A percentile compares a stretch with the other conserved stretches of the same genome.
Evolutionary conservation across 2,113 vertebrate genomes (phyloP).

Genomic region (Istiophorus platypterus): DNA sequence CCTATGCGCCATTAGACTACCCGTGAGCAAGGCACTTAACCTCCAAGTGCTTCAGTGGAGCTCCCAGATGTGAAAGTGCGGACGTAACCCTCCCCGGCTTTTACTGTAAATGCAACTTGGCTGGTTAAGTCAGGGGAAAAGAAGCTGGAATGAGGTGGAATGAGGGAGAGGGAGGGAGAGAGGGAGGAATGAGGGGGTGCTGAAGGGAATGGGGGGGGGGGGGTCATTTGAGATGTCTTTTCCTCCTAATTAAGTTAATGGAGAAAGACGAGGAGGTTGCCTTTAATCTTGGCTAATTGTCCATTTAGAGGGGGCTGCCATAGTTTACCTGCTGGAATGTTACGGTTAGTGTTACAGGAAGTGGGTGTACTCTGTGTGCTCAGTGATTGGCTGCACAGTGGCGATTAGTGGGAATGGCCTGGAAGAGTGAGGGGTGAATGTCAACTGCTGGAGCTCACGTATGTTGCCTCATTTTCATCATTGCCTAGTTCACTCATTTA

Average conservation of each 20-base stretch:
- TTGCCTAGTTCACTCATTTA: constrained; percentile 11
- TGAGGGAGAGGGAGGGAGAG: constrained; percentile 26
- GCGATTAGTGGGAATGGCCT: constrained; percentile 55
- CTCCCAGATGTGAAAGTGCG: constrained; percentile 49
- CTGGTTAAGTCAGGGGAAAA: constrained; percentile 31
- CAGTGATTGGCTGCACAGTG: constrained; percentile 61
- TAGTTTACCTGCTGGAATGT: constrained; percentile 82
- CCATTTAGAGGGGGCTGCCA: constrained; percentile 77
- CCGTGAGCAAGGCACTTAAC: constrained; percentile 61
- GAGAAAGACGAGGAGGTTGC: constrained; percentile 76
- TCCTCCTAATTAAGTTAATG: constrained; percentile 81
- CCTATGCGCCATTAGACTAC: constrained; percentile 25
- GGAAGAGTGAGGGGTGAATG: constrained; percentile 10
- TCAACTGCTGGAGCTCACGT: constrained; percentile 32
- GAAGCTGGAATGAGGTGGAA: constrained; percentile 25
- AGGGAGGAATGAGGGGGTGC: constrained; percentile 49
- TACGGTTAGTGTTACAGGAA: constrained; percentile 77
- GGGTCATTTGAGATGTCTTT: constrained; percentile 79
- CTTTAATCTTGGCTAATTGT: constrained; percentile 85
- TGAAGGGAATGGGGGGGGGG: constrained; percentile 37
- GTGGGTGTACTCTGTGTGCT: constrained; percentile 37
- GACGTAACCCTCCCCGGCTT: constrained; percentile 17
- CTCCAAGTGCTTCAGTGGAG: constrained; percentile 46
- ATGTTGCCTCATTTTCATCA: constrained; percentile 34
- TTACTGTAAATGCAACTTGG: constrained; percentile 57